A percentile compares a stretch with the other conserved stretches of the same genome.
Evolutionary conservation across 92 coral and sea anemone species (phyloP).

Genomic region (Scolanthus callimorphus): DNA sequence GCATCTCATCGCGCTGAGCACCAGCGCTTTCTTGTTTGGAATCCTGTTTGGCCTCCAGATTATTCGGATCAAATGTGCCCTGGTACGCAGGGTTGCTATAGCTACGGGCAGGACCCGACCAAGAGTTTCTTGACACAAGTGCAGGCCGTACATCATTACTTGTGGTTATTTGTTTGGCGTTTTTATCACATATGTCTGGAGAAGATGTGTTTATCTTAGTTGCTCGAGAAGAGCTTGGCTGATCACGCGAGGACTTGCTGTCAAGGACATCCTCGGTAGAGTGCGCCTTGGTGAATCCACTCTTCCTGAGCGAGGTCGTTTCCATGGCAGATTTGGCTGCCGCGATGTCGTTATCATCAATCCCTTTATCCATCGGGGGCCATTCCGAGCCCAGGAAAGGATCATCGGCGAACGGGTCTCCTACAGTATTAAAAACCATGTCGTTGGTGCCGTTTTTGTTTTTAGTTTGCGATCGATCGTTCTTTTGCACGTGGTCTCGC

Average conservation of each 20-base stretch:
- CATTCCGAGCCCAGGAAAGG: slow-evolving; percentile 51
- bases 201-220: slow-evolving; percentile 12
- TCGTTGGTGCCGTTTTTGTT: slow-evolving; percentile 22
- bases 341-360: slow-evolving; percentile 1
- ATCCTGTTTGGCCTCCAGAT: slow-evolving; percentile 40
- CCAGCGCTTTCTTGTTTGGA: slow-evolving; percentile 34
- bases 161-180: slow-evolving; percentile 3
- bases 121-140: slow-evolving; percentile 51
- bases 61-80: slow-evolving; percentile 59
- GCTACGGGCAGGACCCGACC: slow-evolving; percentile 80
- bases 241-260: not conserved
- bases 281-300: slow-evolving; percentile 46
- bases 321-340: slow-evolving; percentile 2
- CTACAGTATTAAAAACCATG: slow-evolving; percentile 25
- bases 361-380: slow-evolving; percentile 9
- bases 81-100: slow-evolving; percentile 88
- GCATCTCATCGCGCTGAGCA: slow-evolving; percentile 50
- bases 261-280: slow-evolving; percentile 62
- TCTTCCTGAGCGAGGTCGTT: slow-evolving; percentile 1
- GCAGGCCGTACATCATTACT: slow-evolving; percentile 29
- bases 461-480: not conserved
- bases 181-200: slow-evolving; percentile 19
- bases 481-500: slow-evolving; percentile 17
- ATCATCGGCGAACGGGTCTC: slow-evolving; percentile 87
- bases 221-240: slow-evolving; percentile 13